Percentiles rank a stretch among this genome's conserved stretches.
These are phyloP conservation scores for Lycaon pictus DNA, from an alignment of 2,113 vertebrate species.

Conservation along the genomic window DNA sequence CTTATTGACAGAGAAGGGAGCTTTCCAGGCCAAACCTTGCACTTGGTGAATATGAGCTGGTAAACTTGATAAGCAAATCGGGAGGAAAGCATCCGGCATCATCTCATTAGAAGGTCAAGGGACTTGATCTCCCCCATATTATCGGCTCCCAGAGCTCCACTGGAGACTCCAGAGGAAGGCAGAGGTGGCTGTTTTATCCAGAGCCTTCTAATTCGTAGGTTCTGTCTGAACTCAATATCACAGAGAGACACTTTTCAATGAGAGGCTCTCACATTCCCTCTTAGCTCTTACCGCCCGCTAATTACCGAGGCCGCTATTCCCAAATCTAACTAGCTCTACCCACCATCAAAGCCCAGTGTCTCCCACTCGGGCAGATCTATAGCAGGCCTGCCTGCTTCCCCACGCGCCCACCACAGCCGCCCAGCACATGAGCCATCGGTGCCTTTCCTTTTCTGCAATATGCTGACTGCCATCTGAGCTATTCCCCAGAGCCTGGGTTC, in stretches of 20 bases:
- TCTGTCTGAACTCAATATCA: not conserved
- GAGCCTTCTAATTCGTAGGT: not conserved
- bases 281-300: not conserved
- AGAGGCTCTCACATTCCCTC: not conserved
- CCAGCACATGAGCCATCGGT: rapidly evolving
- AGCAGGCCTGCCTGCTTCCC: not conserved
- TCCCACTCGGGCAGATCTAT: not conserved
- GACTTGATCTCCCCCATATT: not conserved
- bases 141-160: not conserved
- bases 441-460: not conserved
- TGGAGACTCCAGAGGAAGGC: not conserved
- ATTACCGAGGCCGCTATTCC: not conserved
- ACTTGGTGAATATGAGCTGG: not conserved
- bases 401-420: not conserved
- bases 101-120: not conserved
- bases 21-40: not conserved
- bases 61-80: not conserved
- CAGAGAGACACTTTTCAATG: not conserved
- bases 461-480: not conserved
- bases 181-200: not conserved
- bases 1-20: not conserved
- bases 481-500: rapidly evolving
- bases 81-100: not conserved
- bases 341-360: constrained; percentile 56
- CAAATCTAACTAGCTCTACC: constrained; percentile 46